Base-by-base conservation (phyloP, 2,797 vertebrate genomes). In the Clarias laeviceps region DNA sequence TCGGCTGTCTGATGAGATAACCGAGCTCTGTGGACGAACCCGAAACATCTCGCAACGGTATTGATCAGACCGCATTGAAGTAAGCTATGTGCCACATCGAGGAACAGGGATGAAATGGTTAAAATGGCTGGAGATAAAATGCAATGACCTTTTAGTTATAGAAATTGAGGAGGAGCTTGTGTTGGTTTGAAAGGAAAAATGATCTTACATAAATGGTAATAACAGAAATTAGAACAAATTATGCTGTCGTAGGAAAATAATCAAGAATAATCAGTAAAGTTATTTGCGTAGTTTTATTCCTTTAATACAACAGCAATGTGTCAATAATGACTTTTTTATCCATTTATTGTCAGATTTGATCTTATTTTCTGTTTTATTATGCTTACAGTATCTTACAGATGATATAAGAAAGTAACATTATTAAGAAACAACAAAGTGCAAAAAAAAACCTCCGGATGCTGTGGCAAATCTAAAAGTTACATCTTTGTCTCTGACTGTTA, bases 1-100 rank as follows among this genome's bases (percentile, higher is more conserved):
- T n/a, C 66, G 83, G 74, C 83, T 79, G 83, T 84, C 83, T 45
- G 64, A 79, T 78, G 65, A 69, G 64, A 84, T 84, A 84, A 78
- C 54, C 4, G 22, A 59, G 32, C 50, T 69, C 50, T 20, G 8
- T 59, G 83, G 54, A 77, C 57, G 64, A 24, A 68, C 24, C 34
- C n/a, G 0, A 45, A 45, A 69, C 76, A 56, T 56, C 74, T 68
- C 34, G 22, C 50, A n/a, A 34, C 22, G 65, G 29, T 78, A 84
- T 68, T 22, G 83, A 84, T 66, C 50, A 40, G 24, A 2, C 4
- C 5, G n/a, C 34, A 84, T 77, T 69, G 32, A 78, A 57, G 32
- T 68, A 22, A 69, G 50, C 54, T 18, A 27, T 14, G 32, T 66
- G 74, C 34, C 32, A 3, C 59, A 34, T 27, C 18, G 1, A 18